Base-by-base conservation (phyloP, 2,113 vertebrate genomes). In the Rhabdornis inornatus region DNA sequence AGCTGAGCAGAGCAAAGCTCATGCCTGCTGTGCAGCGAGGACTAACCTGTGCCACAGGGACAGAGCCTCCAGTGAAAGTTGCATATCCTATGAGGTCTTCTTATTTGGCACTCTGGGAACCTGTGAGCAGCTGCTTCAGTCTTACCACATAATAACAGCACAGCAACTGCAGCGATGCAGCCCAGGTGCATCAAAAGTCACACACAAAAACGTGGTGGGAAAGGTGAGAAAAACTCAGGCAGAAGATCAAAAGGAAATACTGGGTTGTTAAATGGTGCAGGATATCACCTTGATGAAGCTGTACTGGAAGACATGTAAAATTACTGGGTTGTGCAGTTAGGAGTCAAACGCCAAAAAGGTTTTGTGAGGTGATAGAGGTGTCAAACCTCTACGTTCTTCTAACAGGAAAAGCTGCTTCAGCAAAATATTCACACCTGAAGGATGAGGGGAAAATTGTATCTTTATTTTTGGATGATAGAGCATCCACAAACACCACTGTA, bases 101-200 rank as follows among this genome's bases (percentile, higher is more conserved):
- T 64, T 78, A 44, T 71, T 63, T 78, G 44, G 31, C 23, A 15
- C 14, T 3, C 22, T 25, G 35, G 0, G 1, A 37, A 79, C 7
- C 3, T 4, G 3, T 5, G 13, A 88, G 42, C 1, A 2, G 21
- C 27, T 74, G 39, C 50, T 79, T 88, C 35, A 5, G 40, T 94
- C 53, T 30, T 21, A 25, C 24, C 24, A 11, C 0, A 10, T 11
- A 42, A 2, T 47, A 74, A 50, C 0, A 24, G 25, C 4, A 18
- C 55, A 64, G 56, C 69, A 78, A 35, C 18, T 13, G 33, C 55
- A 70, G 31, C 3, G 0, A 19, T 4, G 2, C 35, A 63, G 49
- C n/a, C 42, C 18, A 10, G 50, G 49, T 6, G 7, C n/a, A n/a
- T n/a, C n/a, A n/a, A n/a, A n/a, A 12, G 11, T 65, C 6, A 2